Percentiles rank a stretch among this genome's conserved stretches.
phyloP scores from a whole-genome alignment of 2,888 invertebrate genomes.

The Stenodema calcarata region DNA sequence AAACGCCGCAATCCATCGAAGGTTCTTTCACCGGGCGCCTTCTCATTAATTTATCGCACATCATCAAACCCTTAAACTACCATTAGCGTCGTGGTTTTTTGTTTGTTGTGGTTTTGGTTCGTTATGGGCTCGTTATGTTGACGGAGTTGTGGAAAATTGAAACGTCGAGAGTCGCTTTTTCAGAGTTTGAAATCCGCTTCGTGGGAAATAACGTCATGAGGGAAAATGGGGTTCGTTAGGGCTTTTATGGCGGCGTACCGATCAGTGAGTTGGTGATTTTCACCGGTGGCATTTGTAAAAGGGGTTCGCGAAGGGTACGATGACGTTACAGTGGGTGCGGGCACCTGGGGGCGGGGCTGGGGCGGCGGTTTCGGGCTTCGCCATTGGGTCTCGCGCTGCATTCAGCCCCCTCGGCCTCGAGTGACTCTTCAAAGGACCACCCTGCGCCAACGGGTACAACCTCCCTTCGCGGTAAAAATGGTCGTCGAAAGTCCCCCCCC shows the following conservation, averaged over 20 bases:
- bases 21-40: background rate
- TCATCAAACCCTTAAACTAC: background rate
- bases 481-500: background rate
- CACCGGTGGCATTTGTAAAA: background rate
- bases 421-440: constrained; percentile 40
- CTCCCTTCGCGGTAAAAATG: constrained; percentile 24
- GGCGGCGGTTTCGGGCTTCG: constrained; percentile 20
- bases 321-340: background rate
- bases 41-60: background rate
- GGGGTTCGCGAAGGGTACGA: background rate
- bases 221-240: background rate
- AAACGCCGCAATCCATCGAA: background rate
- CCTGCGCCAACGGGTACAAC: constrained; percentile 39
- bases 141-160: background rate
- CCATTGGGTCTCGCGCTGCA: constrained; percentile 8
- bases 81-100: background rate
- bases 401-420: constrained; percentile 15
- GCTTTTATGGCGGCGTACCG: background rate
- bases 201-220: background rate
- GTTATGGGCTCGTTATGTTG: background rate
- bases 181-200: background rate
- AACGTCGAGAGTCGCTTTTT: background rate
- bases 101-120: background rate
- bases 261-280: background rate
- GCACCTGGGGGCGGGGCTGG: constrained; percentile 21